Evolutionary conservation across 2,113 vertebrate genomes (phyloP).

Genomic region (Garra rufa): DNA sequence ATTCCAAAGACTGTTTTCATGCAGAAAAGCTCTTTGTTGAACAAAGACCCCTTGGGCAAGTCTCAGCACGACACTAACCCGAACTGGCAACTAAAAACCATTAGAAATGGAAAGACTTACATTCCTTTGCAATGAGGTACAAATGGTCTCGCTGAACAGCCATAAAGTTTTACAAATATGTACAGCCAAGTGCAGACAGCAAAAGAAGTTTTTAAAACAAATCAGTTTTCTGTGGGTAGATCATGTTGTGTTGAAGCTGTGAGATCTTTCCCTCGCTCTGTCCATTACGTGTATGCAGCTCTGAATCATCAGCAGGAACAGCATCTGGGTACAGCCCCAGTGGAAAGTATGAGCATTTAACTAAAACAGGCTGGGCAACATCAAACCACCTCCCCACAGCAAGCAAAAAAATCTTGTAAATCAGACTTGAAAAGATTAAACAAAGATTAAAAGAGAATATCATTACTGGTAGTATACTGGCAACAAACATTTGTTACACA

Average conservation of each 20-base stretch:
- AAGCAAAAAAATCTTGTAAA: neutral
- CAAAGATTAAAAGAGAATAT: neutral
- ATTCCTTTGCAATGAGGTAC: conserved; percentile 34
- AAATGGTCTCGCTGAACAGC: conserved; percentile 15
- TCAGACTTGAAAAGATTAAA: neutral
- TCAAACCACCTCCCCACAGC: neutral
- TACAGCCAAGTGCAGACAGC: neutral
- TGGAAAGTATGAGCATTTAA: conserved; percentile 56
- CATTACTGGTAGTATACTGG: neutral
- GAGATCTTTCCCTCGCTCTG: conserved; percentile 10
- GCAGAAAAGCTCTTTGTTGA: neutral
- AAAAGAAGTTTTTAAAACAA: neutral
- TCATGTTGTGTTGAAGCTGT: conserved; percentile 5
- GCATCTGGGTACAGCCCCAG: conserved; percentile 53
- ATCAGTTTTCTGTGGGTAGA: neutral
- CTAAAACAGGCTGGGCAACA: conserved; percentile 61
- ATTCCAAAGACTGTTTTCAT: neutral
- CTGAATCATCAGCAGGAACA: conserved; percentile 63
- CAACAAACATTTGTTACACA: neutral
- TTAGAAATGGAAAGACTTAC: conserved; percentile 57
- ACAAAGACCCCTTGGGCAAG: neutral
- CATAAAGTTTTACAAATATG: conserved; percentile 7
- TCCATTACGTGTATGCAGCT: conserved; percentile 22
- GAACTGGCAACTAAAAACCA: neutral
- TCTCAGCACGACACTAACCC: neutral